Conservation (phyloP, 2,888 invertebrate species). For the Bombylius discolor region DNA sequence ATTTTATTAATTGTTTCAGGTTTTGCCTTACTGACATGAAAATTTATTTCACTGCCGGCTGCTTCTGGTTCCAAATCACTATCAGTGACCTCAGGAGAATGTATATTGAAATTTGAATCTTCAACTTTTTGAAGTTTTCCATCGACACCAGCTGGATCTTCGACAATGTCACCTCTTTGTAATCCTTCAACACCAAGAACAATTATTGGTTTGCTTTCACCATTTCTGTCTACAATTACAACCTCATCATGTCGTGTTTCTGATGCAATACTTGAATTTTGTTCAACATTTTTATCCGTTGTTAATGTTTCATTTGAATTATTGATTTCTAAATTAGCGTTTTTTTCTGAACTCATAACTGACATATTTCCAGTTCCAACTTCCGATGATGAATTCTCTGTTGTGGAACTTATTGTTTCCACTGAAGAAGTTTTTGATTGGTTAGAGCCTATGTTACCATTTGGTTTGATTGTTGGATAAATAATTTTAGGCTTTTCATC, state of each 20-base stretch:
- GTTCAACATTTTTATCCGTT: slow-evolving; percentile 5
- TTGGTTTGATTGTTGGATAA: slow-evolving; percentile 23
- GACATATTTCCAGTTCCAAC: not conserved
- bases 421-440: not conserved
- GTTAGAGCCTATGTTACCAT: slow-evolving; percentile 1
- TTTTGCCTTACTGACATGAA: slow-evolving; percentile 13
- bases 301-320: slow-evolving; percentile 6
- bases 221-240: slow-evolving; percentile 11
- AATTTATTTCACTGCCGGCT: slow-evolving; percentile 29
- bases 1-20: not conserved
- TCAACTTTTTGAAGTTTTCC: not conserved
- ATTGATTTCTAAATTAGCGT: slow-evolving; percentile 8
- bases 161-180: slow-evolving; percentile 27
- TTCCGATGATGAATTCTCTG: slow-evolving; percentile 10
- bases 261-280: slow-evolving; percentile 11
- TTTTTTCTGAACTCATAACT: not conserved
- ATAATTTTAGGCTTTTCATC: slow-evolving; percentile 24
- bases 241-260: slow-evolving; percentile 3
- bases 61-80: slow-evolving; percentile 24
- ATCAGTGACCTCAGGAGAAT: not conserved
- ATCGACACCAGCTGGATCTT: not conserved
- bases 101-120: not conserved
- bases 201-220: slow-evolving; percentile 24
- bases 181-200: slow-evolving; percentile 38
- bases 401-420: slow-evolving; percentile 11